Conservation (phyloP, 2,888 invertebrate species). For the Chouioia cunea region DNA sequence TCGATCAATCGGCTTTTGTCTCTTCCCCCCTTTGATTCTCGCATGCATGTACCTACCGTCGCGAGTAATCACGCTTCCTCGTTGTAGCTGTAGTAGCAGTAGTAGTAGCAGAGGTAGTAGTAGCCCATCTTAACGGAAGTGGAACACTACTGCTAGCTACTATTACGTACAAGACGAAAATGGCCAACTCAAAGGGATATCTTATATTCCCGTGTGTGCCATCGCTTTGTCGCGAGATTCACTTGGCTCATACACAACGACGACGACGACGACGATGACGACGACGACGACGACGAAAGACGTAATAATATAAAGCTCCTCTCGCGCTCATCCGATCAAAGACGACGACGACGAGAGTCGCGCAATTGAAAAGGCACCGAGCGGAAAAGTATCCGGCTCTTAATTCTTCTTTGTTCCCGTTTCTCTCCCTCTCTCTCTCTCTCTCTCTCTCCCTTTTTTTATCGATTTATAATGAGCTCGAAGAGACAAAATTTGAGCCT, state of each 20-base stretch:
- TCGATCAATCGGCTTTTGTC: too few relatives aligned
- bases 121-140: too few relatives aligned
- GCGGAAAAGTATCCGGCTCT: conserved; percentile 34
- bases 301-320: background rate
- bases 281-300: background rate
- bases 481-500: background rate
- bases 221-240: conserved; percentile 22
- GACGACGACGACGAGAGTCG: conserved; percentile 16
- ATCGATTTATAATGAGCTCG: conserved; percentile 42
- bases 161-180: conserved; percentile 10
- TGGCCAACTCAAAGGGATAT: conserved; percentile 27
- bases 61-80: too few relatives aligned
- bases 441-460: background rate
- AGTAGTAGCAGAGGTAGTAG: too few relatives aligned
- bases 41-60: too few relatives aligned
- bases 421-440: conserved; percentile 6
- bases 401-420: conserved; percentile 46
- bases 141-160: background rate
- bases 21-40: too few relatives aligned
- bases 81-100: too few relatives aligned
- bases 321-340: conserved; percentile 39
- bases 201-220: too few relatives aligned
- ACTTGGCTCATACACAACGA: conserved; percentile 2
- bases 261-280: conserved; percentile 1
- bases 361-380: conserved; percentile 40